Evolutionary conservation across 2,888 invertebrate genomes (phyloP).

Genomic region (Sphaerophoria taeniata): DNA sequence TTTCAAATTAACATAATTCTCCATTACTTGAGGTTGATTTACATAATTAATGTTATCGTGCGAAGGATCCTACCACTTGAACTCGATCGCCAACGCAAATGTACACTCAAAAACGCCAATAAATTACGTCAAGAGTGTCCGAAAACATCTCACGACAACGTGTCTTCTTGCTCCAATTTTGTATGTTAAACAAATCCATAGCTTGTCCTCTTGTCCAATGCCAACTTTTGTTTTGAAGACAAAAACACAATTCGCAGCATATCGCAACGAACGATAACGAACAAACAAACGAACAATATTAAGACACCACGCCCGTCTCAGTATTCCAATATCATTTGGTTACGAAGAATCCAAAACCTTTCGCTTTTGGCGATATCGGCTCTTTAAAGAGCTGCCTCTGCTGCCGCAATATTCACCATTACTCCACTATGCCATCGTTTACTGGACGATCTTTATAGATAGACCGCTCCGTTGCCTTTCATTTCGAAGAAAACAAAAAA

Average conservation of each 20-base stretch:
- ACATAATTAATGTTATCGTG: too few relatives aligned
- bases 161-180: not conserved
- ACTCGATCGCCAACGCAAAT: constrained; percentile 70
- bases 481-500: constrained; percentile 2
- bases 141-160: not conserved
- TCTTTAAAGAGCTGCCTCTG: constrained; percentile 30
- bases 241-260: not conserved
- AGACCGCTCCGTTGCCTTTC: constrained; percentile 40
- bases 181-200: not conserved
- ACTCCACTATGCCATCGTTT: constrained; percentile 49
- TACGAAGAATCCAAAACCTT: constrained; percentile 47
- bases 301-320: constrained; percentile 33
- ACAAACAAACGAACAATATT: constrained; percentile 42
- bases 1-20: too few relatives aligned
- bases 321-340: constrained; percentile 38
- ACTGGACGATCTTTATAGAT: constrained; percentile 28
- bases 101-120: constrained; percentile 1
- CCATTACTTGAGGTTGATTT: too few relatives aligned
- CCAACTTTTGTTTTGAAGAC: not conserved
- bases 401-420: constrained; percentile 26
- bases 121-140: not conserved
- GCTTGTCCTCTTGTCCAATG: not conserved
- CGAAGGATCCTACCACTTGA: constrained; percentile 65
- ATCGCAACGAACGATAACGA: not conserved
- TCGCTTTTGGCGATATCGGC: constrained; percentile 61